Evolutionary conservation across 2,888 invertebrate species (phyloP).

Genomic region (Neocrepidodera transversa): DNA sequence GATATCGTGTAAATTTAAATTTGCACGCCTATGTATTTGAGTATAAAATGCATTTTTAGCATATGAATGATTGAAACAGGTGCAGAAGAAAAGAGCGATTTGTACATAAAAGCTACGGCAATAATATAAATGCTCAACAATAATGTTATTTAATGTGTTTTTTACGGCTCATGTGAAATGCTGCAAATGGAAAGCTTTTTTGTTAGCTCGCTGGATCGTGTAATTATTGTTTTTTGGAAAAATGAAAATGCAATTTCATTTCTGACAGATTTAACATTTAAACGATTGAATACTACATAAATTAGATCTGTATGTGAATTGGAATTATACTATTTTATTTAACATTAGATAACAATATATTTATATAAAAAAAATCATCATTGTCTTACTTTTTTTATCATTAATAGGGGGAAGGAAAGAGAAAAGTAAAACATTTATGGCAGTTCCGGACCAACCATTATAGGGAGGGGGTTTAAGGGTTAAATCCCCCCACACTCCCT

Average conservation of each 20-base stretch:
- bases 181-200: conserved; percentile 9
- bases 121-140: not conserved
- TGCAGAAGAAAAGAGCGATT: not conserved
- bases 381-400: too few species aligned
- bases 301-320: too few species aligned
- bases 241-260: conserved; percentile 11
- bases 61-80: not conserved
- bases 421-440: too few species aligned
- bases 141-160: conserved; percentile 13
- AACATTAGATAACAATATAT: too few species aligned
- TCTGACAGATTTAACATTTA: conserved; percentile 11
- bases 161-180: conserved; percentile 1
- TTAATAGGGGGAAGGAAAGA: too few species aligned
- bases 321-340: too few species aligned
- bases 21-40: not conserved
- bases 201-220: conserved; percentile 4
- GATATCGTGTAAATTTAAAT: too few species aligned
- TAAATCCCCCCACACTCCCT: too few species aligned
- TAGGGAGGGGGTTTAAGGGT: too few species aligned
- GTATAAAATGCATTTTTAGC: not conserved
- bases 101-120: not conserved
- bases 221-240: conserved; percentile 7
- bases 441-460: too few species aligned
- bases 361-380: too few species aligned
- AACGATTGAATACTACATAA: not conserved